phyloP scores from a whole-genome alignment of 2,113 vertebrate genomes.

The Petroica traversi region DNA sequence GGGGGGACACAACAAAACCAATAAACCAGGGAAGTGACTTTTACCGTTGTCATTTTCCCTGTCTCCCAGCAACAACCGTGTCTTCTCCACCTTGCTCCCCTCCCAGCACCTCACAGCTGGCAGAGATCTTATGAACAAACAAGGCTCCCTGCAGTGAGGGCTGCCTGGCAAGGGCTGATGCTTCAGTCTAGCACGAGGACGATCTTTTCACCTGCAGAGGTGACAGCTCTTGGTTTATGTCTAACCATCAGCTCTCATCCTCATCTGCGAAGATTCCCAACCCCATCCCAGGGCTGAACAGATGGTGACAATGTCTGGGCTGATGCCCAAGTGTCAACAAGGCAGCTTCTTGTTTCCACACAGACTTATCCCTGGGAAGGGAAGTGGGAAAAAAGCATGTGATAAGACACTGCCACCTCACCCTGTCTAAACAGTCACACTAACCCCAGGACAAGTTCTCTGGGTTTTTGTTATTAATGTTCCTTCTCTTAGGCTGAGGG shows the following conservation, averaged over 20 bases:
- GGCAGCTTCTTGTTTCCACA: neutral
- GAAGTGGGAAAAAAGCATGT: neutral
- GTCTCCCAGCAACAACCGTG: slow-evolving; percentile 34
- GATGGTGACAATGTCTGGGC: neutral
- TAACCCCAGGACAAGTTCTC: neutral
- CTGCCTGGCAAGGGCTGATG: neutral
- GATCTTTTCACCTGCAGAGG: slow-evolving; percentile 3
- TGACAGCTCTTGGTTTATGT: neutral
- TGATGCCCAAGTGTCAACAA: neutral
- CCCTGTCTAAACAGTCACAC: neutral
- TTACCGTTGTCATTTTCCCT: neutral
- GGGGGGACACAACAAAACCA: neutral
- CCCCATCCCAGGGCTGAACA: neutral
- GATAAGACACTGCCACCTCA: neutral
- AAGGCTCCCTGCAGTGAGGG: neutral
- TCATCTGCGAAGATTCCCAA: neutral
- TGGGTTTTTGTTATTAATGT: neutral
- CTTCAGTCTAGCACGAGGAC: neutral
- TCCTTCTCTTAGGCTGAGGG: neutral
- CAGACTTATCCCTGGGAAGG: neutral
- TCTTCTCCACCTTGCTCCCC: slow-evolving; percentile 8
- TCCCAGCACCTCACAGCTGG: slow-evolving; percentile 26
- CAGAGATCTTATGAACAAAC: neutral
- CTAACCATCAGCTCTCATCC: neutral
- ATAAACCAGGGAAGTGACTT: neutral